Evolutionary conservation across 1,140 invertebrate species (phyloP).

Genomic region (Hylaeus anthracinus): DNA sequence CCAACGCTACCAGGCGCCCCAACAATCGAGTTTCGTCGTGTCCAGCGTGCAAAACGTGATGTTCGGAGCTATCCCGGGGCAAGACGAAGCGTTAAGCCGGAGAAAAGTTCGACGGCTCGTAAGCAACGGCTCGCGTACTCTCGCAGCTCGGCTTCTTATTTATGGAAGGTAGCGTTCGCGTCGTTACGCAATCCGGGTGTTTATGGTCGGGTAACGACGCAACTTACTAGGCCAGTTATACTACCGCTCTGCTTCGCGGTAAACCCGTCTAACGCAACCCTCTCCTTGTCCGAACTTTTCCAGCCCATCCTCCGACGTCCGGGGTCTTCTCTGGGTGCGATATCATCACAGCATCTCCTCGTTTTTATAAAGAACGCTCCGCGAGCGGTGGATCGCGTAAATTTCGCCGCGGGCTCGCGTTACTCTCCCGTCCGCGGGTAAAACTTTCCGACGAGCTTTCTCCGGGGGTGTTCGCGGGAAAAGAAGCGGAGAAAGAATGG

Average conservation of each 20-base stretch:
- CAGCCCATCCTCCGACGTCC: constrained; percentile 16
- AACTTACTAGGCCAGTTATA: constrained; percentile 43
- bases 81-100: no score
- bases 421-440: constrained; percentile 42
- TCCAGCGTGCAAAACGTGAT: no score
- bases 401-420: constrained; percentile 14
- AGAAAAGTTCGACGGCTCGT: not conserved
- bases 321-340: not conserved
- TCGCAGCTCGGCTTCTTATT: constrained; percentile 41
- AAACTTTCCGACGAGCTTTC: constrained; percentile 71
- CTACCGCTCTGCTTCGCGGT: constrained; percentile 8
- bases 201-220: constrained; percentile 56
- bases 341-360: constrained; percentile 20
- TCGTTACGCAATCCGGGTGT: constrained; percentile 60
- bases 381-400: constrained; percentile 47
- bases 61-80: no score
- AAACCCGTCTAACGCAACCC: constrained; percentile 9
- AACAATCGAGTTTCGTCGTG: no score
- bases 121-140: not conserved
- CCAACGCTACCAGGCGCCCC: no score
- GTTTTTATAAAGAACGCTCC: constrained; percentile 62
- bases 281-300: constrained; percentile 36
- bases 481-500: constrained; percentile 48
- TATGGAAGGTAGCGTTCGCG: constrained; percentile 53
- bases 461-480: constrained; percentile 15